Percentiles rank a stretch among this genome's conserved stretches.
Conservation (phyloP, 2,888 invertebrate species). For the Gisinianus flammeolus region DNA sequence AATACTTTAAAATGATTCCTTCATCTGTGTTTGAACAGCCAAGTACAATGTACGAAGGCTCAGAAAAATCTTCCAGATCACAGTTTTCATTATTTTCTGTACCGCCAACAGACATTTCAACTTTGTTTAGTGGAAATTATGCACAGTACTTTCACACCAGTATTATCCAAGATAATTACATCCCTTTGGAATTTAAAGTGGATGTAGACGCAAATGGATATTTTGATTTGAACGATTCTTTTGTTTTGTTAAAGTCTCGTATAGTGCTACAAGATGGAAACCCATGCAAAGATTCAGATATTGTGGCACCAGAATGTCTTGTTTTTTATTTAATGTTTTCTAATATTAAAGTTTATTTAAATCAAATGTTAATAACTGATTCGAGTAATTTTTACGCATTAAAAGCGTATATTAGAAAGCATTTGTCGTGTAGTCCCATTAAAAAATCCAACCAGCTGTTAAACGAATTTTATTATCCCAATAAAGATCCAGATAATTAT, state of each 20-base stretch:
- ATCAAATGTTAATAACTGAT: not conserved
- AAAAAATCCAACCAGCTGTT: not conserved
- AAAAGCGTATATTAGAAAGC: not conserved
- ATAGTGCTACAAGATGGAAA: not conserved
- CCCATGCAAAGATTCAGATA: not conserved
- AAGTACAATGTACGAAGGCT: not conserved
- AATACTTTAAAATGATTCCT: too few relatives aligned
- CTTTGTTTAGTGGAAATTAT: not conserved
- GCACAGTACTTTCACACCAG: not conserved
- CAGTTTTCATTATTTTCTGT: not conserved
- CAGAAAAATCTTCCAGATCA: not conserved
- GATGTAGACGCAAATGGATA: not conserved
- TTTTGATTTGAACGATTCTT: not conserved
- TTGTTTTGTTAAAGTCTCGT: not conserved
- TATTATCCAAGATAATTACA: not conserved
- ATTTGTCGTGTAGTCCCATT: not conserved
- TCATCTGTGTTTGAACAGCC: not conserved
- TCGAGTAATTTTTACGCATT: not conserved
- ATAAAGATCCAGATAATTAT: not conserved
- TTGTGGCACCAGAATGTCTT: not conserved
- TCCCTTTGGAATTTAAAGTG: not conserved
- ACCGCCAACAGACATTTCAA: not conserved
- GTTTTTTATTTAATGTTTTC: not conserved
- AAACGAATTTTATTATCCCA: slow-evolving; percentile 3
- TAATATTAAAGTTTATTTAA: not conserved